Evolutionary conservation across 2,888 invertebrate species (phyloP).

Genomic region (Nomada ruficornis): DNA sequence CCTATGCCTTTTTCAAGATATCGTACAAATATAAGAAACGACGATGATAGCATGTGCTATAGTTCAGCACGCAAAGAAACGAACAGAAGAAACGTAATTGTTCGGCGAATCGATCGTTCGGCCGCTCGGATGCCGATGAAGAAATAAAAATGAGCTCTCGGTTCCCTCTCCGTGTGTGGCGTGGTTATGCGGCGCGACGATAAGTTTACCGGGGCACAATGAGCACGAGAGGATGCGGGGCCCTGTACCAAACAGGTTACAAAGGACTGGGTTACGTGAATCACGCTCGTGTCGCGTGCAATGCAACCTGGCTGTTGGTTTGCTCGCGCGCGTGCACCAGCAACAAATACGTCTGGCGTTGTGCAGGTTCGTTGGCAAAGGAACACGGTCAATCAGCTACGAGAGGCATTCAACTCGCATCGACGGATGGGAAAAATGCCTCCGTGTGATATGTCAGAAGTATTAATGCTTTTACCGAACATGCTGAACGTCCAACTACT

Average conservation of each 20-base stretch:
- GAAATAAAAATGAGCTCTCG: conserved; percentile 37
- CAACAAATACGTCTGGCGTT: conserved; percentile 32
- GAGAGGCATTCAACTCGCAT: not conserved
- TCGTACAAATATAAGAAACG: not conserved
- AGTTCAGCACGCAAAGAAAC: conserved; percentile 15
- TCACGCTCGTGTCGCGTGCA: conserved; percentile 67
- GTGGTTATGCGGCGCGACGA: conserved; percentile 42
- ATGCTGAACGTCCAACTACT: too few relatives aligned
- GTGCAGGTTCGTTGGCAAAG: conserved; percentile 37
- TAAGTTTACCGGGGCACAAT: conserved; percentile 52
- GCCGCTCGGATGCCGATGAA: conserved; percentile 30
- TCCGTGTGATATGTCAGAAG: not conserved
- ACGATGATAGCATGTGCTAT: conserved; percentile 14
- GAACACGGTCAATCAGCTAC: conserved; percentile 27
- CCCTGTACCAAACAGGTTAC: conserved; percentile 62
- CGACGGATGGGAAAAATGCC: not conserved
- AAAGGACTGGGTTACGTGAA: conserved; percentile 68
- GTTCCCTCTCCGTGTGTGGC: conserved; percentile 34
- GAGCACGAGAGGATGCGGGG: conserved; percentile 61
- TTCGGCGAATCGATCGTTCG: conserved; percentile 31
- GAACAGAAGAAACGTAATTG: conserved; percentile 15
- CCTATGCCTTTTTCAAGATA: too few relatives aligned
- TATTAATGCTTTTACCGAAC: not conserved
- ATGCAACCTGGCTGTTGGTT: conserved; percentile 50
- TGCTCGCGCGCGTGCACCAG: conserved; percentile 1